Evolutionary conservation across 2,113 vertebrate genomes (phyloP).

Genomic region (Sarotherodon lohbergeri): DNA sequence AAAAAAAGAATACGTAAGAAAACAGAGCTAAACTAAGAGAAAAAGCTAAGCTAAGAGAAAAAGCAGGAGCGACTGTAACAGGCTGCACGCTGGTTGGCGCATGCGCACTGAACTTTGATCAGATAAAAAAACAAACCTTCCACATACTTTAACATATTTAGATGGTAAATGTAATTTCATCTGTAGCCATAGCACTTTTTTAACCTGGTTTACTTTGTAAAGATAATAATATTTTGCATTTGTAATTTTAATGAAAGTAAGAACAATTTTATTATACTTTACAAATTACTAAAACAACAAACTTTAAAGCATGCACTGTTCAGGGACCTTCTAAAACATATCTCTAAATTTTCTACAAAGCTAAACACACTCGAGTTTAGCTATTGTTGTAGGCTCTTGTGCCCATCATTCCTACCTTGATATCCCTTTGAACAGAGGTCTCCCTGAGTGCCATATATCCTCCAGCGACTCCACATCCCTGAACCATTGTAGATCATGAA

Average conservation of each 20-base stretch:
- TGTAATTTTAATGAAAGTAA: background rate
- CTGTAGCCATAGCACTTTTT: too few species aligned
- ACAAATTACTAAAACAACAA: background rate
- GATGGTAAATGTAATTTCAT: too few species aligned
- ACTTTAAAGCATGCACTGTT: background rate
- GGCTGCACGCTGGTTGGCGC: too few species aligned
- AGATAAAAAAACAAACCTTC: too few species aligned
- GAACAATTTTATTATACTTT: too few species aligned
- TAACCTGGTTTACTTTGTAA: too few species aligned
- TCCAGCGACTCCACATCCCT: constrained; percentile 89
- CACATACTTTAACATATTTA: too few species aligned
- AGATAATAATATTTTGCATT: background rate
- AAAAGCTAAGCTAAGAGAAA: too few species aligned
- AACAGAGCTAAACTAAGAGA: too few species aligned
- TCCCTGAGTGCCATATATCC: constrained; percentile 76
- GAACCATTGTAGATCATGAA: constrained; percentile 85
- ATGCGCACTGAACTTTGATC: too few species aligned
- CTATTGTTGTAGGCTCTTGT: background rate
- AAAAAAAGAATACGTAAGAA: too few species aligned
- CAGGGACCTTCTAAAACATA: background rate
- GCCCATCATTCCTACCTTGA: constrained; percentile 62
- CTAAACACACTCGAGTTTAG: background rate
- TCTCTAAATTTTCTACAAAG: background rate
- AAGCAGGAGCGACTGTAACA: too few species aligned
- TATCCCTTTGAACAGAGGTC: constrained; percentile 87